A percentile compares a stretch with the other conserved stretches of the same genome.
phyloP scores from a whole-genome alignment of 2,888 invertebrate genomes.

The Aelia acuminata region DNA sequence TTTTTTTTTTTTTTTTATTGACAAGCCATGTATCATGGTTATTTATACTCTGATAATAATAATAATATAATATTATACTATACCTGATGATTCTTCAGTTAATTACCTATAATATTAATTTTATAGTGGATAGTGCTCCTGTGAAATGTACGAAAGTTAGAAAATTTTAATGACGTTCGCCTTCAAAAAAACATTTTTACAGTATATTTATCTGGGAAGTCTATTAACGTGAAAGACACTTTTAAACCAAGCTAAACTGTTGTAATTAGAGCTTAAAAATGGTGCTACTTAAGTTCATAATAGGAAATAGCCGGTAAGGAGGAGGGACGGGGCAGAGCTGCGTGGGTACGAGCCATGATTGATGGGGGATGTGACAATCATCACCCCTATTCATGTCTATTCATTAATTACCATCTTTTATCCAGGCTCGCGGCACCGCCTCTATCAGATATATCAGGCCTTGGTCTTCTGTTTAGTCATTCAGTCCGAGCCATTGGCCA shows the following conservation, averaged over 20 bases:
- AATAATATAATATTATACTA: no score
- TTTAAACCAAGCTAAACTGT: neutral
- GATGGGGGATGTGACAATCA: conserved; percentile 39
- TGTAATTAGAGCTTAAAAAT: neutral
- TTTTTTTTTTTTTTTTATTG: no score
- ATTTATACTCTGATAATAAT: no score
- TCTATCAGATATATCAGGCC: conserved; percentile 34
- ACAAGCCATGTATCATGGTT: no score
- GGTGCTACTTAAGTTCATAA: neutral
- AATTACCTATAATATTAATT: no score
- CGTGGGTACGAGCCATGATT: conserved; percentile 36
- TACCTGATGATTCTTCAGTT: no score
- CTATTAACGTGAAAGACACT: no score
- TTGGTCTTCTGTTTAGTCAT: conserved; percentile 3
- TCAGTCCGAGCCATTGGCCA: conserved; percentile 2
- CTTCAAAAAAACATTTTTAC: no score
- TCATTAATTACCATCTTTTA: conserved; percentile 51
- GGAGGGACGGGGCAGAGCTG: neutral
- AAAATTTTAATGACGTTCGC: no score
- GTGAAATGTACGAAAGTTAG: no score
- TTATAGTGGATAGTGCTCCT: no score
- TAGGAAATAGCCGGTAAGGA: neutral
- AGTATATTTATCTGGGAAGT: no score
- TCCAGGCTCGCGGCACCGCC: conserved; percentile 46
- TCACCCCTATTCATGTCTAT: conserved; percentile 48